A percentile compares a stretch with the other conserved stretches of the same genome.
Evolutionary conservation across 2,113 vertebrate species (phyloP).

Genomic region (Macquaria australasica): DNA sequence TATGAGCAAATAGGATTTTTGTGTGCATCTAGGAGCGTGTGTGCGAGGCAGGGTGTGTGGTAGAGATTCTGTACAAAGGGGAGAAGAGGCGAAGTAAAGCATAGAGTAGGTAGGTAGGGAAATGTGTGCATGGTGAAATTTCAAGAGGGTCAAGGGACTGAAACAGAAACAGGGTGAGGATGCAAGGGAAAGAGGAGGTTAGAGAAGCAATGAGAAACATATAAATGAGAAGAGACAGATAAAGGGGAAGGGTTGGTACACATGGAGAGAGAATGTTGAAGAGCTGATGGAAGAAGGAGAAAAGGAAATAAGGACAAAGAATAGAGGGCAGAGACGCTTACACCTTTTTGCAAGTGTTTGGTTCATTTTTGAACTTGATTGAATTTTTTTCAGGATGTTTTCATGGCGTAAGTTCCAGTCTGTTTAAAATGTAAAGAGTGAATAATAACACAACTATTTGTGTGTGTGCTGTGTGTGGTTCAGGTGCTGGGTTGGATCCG

Average conservation of each 20-base stretch:
- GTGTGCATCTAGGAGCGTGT: neutral
- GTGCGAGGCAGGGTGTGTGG: neutral
- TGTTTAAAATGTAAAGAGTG: neutral
- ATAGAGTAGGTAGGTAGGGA: neutral
- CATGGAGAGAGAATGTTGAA: neutral
- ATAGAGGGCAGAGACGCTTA: neutral
- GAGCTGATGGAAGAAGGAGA: neutral
- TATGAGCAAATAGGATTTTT: constrained; percentile 32
- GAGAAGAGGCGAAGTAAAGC: neutral
- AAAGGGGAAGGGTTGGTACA: neutral
- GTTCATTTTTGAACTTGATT: neutral
- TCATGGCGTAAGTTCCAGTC: neutral
- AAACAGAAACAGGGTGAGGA: neutral
- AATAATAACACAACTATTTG: neutral
- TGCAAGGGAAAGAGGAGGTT: neutral
- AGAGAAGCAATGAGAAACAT: neutral
- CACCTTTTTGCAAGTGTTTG: neutral
- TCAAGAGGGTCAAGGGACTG: neutral
- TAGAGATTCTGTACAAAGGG: neutral
- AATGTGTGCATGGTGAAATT: neutral
- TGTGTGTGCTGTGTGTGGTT: constrained; percentile 20
- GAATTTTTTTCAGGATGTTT: neutral
- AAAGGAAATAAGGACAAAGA: neutral
- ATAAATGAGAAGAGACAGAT: neutral
- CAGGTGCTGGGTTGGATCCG: constrained; percentile 99